These are phyloP conservation scores for Antrozous pallidus DNA, from an alignment of 2,797 vertebrate genomes.

Conservation along the genomic window DNA sequence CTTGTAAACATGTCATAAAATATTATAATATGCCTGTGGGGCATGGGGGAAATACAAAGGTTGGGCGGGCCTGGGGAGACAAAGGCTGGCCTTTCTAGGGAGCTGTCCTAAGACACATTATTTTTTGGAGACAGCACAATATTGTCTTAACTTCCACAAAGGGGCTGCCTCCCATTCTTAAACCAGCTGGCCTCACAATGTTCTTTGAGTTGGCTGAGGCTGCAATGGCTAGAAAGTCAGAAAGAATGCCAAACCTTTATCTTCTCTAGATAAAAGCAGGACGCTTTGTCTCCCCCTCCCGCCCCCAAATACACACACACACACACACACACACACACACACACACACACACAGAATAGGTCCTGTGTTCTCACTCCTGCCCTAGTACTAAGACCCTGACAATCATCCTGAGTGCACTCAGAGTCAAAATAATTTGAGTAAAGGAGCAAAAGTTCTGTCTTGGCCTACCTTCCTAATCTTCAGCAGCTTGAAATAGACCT, in stretches of 20 bases:
- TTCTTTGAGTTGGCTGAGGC: constrained; percentile 41
- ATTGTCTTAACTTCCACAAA: constrained; percentile 62
- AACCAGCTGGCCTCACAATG: neutral
- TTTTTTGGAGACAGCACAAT: constrained; percentile 42
- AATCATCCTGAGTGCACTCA: neutral
- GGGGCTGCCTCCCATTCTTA: constrained; percentile 42
- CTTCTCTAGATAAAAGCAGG: constrained; percentile 82
- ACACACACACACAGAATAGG: neutral
- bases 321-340: no score
- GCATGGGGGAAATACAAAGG: constrained; percentile 42
- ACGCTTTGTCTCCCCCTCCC: neutral
- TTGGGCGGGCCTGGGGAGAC: constrained; percentile 37
- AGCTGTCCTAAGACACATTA: constrained; percentile 53
- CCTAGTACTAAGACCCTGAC: neutral
- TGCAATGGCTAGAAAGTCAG: constrained; percentile 40
- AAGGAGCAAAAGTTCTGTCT: neutral
- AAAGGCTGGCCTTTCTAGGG: constrained; percentile 39
- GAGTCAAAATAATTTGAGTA: neutral
- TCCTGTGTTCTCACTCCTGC: neutral
- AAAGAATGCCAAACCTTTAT: constrained; percentile 78
- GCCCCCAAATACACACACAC: no score
- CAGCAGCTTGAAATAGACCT: neutral
- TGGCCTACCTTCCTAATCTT: neutral
- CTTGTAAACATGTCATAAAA: constrained; percentile 87
- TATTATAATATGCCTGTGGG: constrained; percentile 78